Base-by-base conservation (phyloP, 2,888 invertebrate species). In the Cremastinae sp. region DNA sequence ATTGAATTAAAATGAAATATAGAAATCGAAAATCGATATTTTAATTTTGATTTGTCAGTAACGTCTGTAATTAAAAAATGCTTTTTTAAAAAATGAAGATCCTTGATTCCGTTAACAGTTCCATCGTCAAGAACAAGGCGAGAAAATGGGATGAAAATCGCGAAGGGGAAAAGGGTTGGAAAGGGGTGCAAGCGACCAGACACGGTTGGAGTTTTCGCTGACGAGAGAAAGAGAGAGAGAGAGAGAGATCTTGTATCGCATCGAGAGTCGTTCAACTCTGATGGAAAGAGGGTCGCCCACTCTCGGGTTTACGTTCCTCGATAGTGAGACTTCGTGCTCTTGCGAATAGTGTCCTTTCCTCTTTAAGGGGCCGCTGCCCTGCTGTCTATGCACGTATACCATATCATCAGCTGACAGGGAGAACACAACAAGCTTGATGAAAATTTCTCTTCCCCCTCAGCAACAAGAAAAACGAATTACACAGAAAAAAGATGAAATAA, bases 301-400 rank as follows among this genome's bases (percentile, higher is more conserved):
- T 45, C 59, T 12, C 45, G 22, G 22, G 49, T 66, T 18, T 12
- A 35, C 53, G 28, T 18, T 37, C 45, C 14, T 14, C 49, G 37
- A 37, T 18, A 8, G 28, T 12, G 41, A 28, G 62, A 55, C 41
- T 56, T 56, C 4, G 35, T 39, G 35, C 68, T 64, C 68, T 56
- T 16, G 41, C 28, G 37, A 45, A 74, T 73, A 56, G 71, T 62
- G 74, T 81, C 74, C 81, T 78, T 80, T 83, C 79, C 70, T 75
- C 84, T 84, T 85, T 84, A 83, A 83, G 81, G 82, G 83, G 82
- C 79, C 83, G 80, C 80, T 82, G 83, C 74, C 81, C 81, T 16
- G 80, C 56, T 53, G 35, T 73, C 41, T 49, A 37, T 47, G 14
- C 56, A 12, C 45, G n/a, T 45, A 51, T 41, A 64, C 61, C 55